Conservation (phyloP, 2,797 vertebrate genomes). For the Anableps anableps region DNA sequence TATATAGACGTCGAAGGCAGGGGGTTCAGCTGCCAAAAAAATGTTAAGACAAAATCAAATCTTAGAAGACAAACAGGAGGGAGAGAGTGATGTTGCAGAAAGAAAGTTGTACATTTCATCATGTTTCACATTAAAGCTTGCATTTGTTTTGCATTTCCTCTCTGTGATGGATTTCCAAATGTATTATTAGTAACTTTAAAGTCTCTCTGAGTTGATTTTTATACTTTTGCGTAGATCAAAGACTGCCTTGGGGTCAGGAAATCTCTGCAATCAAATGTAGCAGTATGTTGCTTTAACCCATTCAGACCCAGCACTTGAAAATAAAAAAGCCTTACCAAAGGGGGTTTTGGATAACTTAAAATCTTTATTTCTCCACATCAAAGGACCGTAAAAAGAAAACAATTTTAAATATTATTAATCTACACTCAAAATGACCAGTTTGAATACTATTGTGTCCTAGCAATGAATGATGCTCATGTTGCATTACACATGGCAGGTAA, state of each 20-base stretch:
- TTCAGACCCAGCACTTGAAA: not conserved
- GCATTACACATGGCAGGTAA: not conserved
- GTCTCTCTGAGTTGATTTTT: slow-evolving; percentile 26
- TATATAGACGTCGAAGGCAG: slow-evolving; percentile 18
- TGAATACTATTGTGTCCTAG: not conserved
- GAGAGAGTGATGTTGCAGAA: slow-evolving; percentile 51
- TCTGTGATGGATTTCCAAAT: slow-evolving; percentile 42
- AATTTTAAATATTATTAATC: not conserved
- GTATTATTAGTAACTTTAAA: slow-evolving; percentile 40
- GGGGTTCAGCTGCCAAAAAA: slow-evolving; percentile 26
- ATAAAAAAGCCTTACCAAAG: not conserved
- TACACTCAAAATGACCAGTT: not conserved
- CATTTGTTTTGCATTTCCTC: slow-evolving; percentile 23
- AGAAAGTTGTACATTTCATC: slow-evolving; percentile 46
- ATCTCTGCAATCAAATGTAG: slow-evolving; percentile 39
- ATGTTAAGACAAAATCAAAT: slow-evolving; percentile 37
- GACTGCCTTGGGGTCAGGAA: slow-evolving; percentile 31
- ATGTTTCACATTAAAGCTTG: slow-evolving; percentile 39
- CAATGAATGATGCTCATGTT: not conserved
- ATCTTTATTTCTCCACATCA: not conserved
- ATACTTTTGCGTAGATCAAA: slow-evolving; percentile 33
- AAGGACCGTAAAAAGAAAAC: not conserved
- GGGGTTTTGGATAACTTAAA: not conserved
- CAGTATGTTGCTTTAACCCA: slow-evolving; percentile 5
- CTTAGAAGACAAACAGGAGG: slow-evolving; percentile 39